These are phyloP conservation scores for Sakesphorus luctuosus DNA, from an alignment of 2,113 vertebrate genomes.

Conservation along the genomic window DNA sequence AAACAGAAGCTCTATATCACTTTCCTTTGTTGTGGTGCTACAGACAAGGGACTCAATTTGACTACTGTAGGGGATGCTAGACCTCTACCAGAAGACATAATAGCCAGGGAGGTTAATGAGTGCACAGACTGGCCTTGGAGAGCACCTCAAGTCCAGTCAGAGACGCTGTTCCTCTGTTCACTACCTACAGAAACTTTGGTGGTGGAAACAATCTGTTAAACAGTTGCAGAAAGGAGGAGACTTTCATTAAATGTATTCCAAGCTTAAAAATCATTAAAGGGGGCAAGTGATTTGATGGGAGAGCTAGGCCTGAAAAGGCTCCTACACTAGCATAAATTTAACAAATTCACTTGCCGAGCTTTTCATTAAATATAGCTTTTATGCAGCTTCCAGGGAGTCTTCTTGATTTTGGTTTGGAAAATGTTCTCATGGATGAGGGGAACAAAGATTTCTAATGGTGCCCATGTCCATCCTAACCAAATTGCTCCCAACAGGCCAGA, in stretches of 20 bases:
- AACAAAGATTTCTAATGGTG: not conserved
- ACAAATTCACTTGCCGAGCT: not conserved
- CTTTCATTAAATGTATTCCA: not conserved
- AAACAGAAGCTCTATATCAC: not conserved
- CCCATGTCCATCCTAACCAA: not conserved
- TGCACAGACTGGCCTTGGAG: not conserved
- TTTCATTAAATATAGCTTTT: not conserved
- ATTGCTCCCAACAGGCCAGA: not conserved
- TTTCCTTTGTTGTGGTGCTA: not conserved
- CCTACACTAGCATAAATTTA: not conserved
- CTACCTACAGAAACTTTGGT: not conserved
- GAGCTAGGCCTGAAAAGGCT: not conserved
- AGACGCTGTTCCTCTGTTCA: not conserved
- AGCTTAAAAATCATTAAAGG: conserved; percentile 16
- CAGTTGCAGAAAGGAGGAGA: not conserved
- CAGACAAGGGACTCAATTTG: not conserved
- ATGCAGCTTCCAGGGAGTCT: not conserved
- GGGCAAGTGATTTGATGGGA: not conserved
- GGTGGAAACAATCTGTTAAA: not conserved
- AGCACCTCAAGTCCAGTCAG: not conserved
- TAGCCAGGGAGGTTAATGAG: not conserved
- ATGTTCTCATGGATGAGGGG: not conserved
- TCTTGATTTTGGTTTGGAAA: not conserved
- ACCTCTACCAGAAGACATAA: not conserved
- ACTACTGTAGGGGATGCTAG: not conserved